Percentiles rank a stretch among this genome's conserved stretches.
Conservation (phyloP, 2,113 vertebrate species). For the Thunnus thynnus region DNA sequence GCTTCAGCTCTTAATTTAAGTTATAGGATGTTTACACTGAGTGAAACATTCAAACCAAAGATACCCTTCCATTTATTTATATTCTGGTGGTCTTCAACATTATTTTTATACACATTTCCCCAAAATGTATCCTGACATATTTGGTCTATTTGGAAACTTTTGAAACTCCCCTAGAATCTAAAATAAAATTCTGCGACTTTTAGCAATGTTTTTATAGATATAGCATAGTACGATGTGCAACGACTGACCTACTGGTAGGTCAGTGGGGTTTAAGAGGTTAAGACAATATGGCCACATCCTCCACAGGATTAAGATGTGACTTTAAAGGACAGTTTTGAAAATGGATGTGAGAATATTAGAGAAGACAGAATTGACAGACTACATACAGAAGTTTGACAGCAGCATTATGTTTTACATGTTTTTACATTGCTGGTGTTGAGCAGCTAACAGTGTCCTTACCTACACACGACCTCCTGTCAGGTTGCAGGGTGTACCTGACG, state of each 20-base stretch:
- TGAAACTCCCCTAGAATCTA: not conserved
- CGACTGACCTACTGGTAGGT: not conserved
- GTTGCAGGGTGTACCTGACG: conserved; percentile 89
- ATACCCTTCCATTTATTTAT: not conserved
- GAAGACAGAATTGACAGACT: not conserved
- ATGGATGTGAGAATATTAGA: not conserved
- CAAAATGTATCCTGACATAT: not conserved
- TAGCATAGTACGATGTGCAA: not conserved
- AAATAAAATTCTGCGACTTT: not conserved
- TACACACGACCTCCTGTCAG: conserved; percentile 91
- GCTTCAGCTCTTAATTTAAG: not conserved
- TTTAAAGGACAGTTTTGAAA: not conserved
- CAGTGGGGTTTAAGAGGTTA: conserved; percentile 4
- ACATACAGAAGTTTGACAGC: too few species aligned
- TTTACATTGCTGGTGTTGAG: not conserved
- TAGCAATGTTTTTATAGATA: not conserved
- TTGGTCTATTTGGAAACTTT: not conserved
- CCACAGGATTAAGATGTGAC: not conserved
- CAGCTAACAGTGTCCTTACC: conserved; percentile 85
- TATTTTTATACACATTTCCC: conserved; percentile 1
- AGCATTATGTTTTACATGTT: not conserved
- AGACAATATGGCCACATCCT: not conserved
- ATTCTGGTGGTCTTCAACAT: not conserved
- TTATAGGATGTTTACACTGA: not conserved
- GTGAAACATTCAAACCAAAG: not conserved